Conservation (phyloP, 2,888 invertebrate genomes). For the Nymphalis urticae region DNA sequence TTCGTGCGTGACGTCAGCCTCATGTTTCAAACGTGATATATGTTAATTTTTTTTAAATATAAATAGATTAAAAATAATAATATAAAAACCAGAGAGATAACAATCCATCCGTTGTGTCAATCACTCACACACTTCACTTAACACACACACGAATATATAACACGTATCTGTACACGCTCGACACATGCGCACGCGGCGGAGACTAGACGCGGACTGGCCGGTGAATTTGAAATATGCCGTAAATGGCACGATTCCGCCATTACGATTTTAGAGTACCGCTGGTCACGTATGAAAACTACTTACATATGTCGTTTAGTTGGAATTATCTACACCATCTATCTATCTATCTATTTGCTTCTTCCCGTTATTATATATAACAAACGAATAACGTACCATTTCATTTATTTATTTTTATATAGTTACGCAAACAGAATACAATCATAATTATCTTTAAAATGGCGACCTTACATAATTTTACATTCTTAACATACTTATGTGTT, state of each 20-base stretch:
- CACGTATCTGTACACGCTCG: neutral
- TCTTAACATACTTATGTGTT: no score
- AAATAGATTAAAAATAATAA: neutral
- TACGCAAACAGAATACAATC: no score
- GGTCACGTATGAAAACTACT: neutral
- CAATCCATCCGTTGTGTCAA: neutral
- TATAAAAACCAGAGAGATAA: neutral
- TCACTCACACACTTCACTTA: neutral
- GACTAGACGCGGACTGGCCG: slow-evolving; percentile 27
- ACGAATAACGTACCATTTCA: no score
- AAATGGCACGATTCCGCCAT: slow-evolving; percentile 38
- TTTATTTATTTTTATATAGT: no score
- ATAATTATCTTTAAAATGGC: no score
- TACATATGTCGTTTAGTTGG: neutral
- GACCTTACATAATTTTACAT: no score
- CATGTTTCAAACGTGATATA: no score
- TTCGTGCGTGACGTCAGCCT: no score
- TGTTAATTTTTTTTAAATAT: no score
- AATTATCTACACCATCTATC: neutral
- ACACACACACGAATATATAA: neutral
- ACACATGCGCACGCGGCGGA: slow-evolving; percentile 24
- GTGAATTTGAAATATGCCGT: slow-evolving; percentile 29
- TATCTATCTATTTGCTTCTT: no score
- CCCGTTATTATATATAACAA: no score
- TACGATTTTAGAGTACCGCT: slow-evolving; percentile 28